Conservation (phyloP, 2,797 vertebrate genomes). For the Liasis olivaceus region DNA sequence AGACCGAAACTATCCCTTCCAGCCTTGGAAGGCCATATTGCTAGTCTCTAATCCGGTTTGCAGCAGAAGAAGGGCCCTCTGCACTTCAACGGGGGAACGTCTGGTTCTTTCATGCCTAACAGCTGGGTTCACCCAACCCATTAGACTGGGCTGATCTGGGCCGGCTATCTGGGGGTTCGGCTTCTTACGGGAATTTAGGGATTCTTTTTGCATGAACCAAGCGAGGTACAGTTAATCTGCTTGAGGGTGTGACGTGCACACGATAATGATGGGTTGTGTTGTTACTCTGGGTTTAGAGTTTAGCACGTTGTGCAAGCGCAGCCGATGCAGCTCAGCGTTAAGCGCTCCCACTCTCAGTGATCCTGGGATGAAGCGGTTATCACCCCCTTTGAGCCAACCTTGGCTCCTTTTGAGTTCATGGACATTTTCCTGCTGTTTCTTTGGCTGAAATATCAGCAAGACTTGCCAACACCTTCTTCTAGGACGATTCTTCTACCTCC, state of each 20-base stretch:
- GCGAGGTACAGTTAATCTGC: too few relatives aligned
- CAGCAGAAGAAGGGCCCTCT: too few relatives aligned
- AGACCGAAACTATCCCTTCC: neutral
- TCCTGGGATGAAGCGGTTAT: neutral
- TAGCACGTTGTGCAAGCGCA: too few relatives aligned
- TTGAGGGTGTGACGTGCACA: too few relatives aligned
- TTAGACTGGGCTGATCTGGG: neutral
- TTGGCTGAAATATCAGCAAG: neutral
- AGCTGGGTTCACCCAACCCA: neutral
- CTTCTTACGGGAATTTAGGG: neutral
- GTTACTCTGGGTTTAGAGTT: too few relatives aligned
- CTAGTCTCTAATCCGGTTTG: neutral
- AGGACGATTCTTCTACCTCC: neutral
- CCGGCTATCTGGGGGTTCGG: neutral
- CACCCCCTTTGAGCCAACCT: neutral
- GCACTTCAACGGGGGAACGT: neutral
- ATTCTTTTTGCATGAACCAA: neutral
- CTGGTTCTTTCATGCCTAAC: neutral
- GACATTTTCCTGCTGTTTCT: neutral
- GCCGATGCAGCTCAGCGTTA: too few relatives aligned
- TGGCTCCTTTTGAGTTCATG: neutral
- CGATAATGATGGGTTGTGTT: too few relatives aligned
- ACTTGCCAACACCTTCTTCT: neutral
- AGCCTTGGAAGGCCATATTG: too few relatives aligned
- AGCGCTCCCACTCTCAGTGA: too few relatives aligned